Conservation (phyloP, 2,797 vertebrate genomes). For the Ctenosaura bakeri region DNA sequence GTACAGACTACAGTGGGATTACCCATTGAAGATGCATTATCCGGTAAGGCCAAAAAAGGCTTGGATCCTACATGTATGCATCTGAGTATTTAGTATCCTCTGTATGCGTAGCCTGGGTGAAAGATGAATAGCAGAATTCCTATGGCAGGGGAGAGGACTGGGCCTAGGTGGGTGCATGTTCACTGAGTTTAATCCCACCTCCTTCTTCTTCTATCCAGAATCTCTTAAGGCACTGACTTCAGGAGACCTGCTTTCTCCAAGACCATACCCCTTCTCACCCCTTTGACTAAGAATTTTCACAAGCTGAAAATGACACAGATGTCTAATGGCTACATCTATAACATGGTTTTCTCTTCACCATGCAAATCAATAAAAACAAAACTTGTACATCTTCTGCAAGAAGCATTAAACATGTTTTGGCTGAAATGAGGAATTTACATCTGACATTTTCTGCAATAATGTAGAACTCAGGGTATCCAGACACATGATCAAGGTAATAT, state of each 20-base stretch:
- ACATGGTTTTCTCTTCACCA: neutral
- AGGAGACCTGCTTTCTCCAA: neutral
- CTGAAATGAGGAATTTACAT: neutral
- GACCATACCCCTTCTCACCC: neutral
- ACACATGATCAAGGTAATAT: too few species aligned
- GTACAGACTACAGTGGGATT: neutral
- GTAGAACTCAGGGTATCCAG: too few species aligned
- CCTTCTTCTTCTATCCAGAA: neutral
- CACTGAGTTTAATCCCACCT: neutral
- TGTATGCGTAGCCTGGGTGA: neutral
- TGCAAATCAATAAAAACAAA: neutral
- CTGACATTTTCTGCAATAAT: neutral
- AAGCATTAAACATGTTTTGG: neutral
- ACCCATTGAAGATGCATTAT: neutral
- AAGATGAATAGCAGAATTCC: too few species aligned
- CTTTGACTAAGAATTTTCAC: neutral
- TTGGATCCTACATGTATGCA: neutral
- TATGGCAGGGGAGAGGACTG: neutral
- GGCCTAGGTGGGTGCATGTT: neutral
- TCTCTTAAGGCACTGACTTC: neutral
- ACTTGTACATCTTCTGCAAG: neutral
- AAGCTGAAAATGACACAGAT: neutral
- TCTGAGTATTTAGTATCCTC: too few species aligned
- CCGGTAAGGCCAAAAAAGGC: neutral
- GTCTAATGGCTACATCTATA: neutral